phyloP scores from a whole-genome alignment of 2,113 vertebrate genomes.

The Myotis lucifugus region DNA sequence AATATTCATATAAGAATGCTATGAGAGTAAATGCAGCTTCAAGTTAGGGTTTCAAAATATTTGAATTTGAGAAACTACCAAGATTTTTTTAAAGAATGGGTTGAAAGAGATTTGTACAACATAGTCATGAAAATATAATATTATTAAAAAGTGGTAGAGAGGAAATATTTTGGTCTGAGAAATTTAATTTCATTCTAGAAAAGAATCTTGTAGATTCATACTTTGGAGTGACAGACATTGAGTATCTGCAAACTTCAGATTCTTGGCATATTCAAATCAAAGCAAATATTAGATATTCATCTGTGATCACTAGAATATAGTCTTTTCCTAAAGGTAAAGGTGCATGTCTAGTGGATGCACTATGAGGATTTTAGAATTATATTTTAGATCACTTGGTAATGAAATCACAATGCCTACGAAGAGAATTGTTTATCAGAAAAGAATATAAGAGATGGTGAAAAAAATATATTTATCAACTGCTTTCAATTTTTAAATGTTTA shows the following conservation, averaged over 20 bases:
- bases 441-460: background rate
- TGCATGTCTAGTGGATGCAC: background rate
- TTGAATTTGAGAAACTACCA: background rate
- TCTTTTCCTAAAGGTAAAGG: background rate
- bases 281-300: background rate
- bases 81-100: background rate
- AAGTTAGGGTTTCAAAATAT: background rate
- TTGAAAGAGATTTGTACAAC: background rate
- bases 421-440: slow-evolving; percentile 15
- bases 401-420: background rate
- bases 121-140: background rate
- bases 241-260: background rate
- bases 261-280: background rate
- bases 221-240: background rate
- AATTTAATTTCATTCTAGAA: slow-evolving; percentile 10
- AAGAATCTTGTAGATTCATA: background rate
- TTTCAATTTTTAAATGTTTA: background rate
- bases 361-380: background rate
- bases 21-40: background rate
- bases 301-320: background rate
- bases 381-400: background rate
- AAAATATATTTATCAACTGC: background rate
- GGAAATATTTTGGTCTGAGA: background rate
- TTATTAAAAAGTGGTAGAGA: background rate
- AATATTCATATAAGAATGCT: background rate